A percentile compares a stretch with the other conserved stretches of the same genome.
Conservation (phyloP, 2,888 invertebrate genomes). For the Campaea margaritaria region DNA sequence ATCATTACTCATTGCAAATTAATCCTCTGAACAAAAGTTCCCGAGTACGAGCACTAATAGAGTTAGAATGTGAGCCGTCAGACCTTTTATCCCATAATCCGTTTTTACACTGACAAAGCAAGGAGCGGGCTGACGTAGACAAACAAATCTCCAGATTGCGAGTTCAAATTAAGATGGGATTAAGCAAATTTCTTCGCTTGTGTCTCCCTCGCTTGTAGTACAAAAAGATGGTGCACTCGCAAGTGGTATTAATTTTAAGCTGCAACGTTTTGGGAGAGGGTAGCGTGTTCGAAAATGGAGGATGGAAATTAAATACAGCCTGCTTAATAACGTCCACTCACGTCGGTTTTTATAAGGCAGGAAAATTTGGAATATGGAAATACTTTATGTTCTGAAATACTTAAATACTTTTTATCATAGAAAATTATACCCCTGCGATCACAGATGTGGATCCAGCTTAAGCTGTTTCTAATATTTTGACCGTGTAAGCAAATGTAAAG, state of each 20-base stretch:
- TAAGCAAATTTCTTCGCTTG: conserved; percentile 69
- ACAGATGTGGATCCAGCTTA: too few relatives aligned
- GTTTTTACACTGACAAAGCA: conserved; percentile 73
- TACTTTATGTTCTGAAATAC: too few relatives aligned
- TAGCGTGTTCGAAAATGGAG: conserved; percentile 7
- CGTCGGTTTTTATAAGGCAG: too few relatives aligned
- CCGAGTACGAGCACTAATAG: conserved; percentile 51
- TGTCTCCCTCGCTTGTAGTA: conserved; percentile 49
- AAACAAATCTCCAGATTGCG: conserved; percentile 72
- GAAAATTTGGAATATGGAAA: too few relatives aligned
- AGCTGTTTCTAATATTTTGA: too few relatives aligned
- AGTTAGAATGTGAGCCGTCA: conserved; percentile 60
- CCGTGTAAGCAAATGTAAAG: not conserved
- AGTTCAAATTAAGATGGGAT: conserved; percentile 72
- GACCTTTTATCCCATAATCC: conserved; percentile 67
- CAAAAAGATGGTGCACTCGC: conserved; percentile 47
- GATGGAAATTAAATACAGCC: conserved; percentile 5
- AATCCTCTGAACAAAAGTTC: conserved; percentile 8
- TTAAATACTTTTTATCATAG: too few relatives aligned
- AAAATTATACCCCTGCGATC: too few relatives aligned
- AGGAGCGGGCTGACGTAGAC: conserved; percentile 57
- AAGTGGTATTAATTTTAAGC: conserved; percentile 34
- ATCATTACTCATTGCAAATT: conserved; percentile 10
- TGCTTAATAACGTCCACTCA: not conserved
- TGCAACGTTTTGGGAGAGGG: conserved; percentile 19